A percentile compares a stretch with the other conserved stretches of the same genome.
These are phyloP conservation scores for Oncorhynchus mykiss DNA, from an alignment of 2,113 vertebrate genomes.

Conservation along the genomic window DNA sequence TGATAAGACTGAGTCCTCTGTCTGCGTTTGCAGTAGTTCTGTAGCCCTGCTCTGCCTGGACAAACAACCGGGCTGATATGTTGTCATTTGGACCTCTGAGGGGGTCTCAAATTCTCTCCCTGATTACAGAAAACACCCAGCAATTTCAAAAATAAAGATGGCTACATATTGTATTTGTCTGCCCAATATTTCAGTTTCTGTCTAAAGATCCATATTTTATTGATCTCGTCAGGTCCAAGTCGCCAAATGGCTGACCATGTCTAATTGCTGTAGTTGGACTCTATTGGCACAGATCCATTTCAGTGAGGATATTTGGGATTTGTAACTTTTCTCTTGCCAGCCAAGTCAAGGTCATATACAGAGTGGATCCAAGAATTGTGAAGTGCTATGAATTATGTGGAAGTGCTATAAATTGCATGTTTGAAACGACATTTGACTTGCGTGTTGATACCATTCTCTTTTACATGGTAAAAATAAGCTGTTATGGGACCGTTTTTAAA, in stretches of 20 bases:
- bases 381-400: background rate
- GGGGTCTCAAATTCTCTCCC: background rate
- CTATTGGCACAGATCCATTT: conserved; percentile 6
- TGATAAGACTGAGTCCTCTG: conserved; percentile 61
- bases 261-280: conserved; percentile 38
- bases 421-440: background rate
- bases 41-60: conserved; percentile 36
- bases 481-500: too few relatives aligned
- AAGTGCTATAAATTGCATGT: background rate
- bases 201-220: conserved; percentile 46
- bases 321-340: too few relatives aligned
- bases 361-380: background rate
- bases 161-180: background rate
- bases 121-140: background rate
- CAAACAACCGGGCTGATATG: conserved; percentile 33
- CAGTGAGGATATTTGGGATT: too few relatives aligned
- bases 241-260: conserved; percentile 48
- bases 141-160: background rate
- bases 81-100: conserved; percentile 43
- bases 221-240: conserved; percentile 57
- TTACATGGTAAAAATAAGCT: too few relatives aligned
- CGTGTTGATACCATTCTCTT: too few relatives aligned
- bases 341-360: background rate
- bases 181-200: background rate
- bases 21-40: conserved; percentile 1